phyloP scores from a whole-genome alignment of 1,140 invertebrate genomes.

The Colletes latitarsis region DNA sequence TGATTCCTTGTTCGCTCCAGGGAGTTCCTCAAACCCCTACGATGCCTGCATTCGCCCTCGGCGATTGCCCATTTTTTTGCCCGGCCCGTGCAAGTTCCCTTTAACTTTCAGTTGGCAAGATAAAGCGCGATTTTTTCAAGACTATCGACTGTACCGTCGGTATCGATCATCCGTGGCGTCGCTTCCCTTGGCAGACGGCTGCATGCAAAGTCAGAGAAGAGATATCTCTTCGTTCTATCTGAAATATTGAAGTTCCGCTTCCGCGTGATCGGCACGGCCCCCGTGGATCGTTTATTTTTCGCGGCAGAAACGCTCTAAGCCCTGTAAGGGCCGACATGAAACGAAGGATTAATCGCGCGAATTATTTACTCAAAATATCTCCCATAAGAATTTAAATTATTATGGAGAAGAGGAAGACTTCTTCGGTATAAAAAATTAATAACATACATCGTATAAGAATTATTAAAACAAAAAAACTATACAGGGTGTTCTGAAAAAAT shows the following conservation, averaged over 20 bases:
- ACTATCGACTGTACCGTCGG: not conserved
- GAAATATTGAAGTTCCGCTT: constrained; percentile 20
- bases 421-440: no score
- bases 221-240: constrained; percentile 3
- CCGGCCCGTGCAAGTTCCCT: not conserved
- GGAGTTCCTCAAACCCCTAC: not conserved
- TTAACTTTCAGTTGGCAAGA: constrained; percentile 3
- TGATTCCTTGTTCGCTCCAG: constrained; percentile 32
- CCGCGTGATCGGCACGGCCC: not conserved
- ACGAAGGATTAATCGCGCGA: not conserved
- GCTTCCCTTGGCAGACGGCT: not conserved
- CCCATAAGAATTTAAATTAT: no score
- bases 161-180: constrained; percentile 26
- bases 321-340: no score
- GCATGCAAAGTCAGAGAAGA: not conserved
- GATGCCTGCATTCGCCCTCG: not conserved
- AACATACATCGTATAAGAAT: no score
- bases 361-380: not conserved
- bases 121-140: constrained; percentile 4
- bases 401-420: no score
- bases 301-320: not conserved
- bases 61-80: not conserved
- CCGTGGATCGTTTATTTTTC: not conserved
- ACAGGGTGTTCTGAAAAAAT: no score
- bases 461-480: no score